A percentile compares a stretch with the other conserved stretches of the same genome.
These are phyloP conservation scores for Cichladusa arquata DNA, from an alignment of 2,113 vertebrate species.

Conservation along the genomic window DNA sequence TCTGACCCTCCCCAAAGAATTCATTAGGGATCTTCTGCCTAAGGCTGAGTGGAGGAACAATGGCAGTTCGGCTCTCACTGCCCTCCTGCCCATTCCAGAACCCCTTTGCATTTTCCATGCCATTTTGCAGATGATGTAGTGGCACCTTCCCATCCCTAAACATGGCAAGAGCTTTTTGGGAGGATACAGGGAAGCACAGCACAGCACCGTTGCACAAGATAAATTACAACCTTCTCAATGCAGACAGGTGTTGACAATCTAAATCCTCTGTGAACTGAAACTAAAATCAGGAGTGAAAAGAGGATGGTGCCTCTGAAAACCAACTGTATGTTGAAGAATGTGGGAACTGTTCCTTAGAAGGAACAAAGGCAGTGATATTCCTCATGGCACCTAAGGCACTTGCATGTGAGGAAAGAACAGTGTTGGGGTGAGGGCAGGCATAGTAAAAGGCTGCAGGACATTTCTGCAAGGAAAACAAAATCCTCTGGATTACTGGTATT, in stretches of 20 bases:
- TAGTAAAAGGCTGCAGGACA: neutral
- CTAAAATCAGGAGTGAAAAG: neutral
- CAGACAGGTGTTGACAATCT: neutral
- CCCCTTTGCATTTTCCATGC: accelerated
- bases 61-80: accelerated
- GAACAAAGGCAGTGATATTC: neutral
- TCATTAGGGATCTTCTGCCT: neutral
- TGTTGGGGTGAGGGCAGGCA: accelerated
- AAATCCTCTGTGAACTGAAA: neutral
- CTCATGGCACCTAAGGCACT: neutral
- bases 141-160: neutral
- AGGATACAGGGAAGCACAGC: accelerated
- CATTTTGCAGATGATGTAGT: neutral
- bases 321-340: neutral
- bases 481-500: neutral
- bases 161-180: neutral
- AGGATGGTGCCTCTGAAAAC: neutral
- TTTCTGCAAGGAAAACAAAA: neutral
- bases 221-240: neutral
- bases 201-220: accelerated
- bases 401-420: neutral
- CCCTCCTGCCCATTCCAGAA: neutral
- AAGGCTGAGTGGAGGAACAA: neutral
- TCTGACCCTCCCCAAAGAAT: accelerated
- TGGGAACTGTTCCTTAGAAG: neutral